These are phyloP conservation scores for Phocoena sinus DNA, from an alignment of 2,113 vertebrate species.

Conservation along the genomic window DNA sequence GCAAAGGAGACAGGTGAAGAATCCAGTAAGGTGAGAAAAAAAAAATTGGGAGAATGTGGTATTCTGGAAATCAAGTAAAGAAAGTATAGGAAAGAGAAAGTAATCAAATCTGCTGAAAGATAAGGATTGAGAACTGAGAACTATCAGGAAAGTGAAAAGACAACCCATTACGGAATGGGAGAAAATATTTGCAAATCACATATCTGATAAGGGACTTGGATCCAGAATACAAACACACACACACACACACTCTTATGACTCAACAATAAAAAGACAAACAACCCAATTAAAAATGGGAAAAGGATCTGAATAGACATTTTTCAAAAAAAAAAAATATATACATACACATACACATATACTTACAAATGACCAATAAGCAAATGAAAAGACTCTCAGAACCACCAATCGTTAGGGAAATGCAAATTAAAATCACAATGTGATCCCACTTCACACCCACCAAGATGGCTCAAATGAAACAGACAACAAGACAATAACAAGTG, in stretches of 20 bases:
- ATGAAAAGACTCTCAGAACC: neutral
- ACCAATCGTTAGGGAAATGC: neutral
- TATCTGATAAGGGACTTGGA: neutral
- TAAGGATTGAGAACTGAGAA: neutral
- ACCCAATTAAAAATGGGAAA: neutral
- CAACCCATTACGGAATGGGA: neutral
- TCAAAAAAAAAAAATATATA: neutral
- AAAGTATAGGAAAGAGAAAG: neutral
- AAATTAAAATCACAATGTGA: neutral
- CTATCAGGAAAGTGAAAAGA: neutral
- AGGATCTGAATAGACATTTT: neutral
- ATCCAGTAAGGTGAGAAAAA: neutral
- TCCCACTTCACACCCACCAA: neutral
- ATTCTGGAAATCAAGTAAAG: slow-evolving; percentile 2
- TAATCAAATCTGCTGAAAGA: neutral
- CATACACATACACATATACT: no score
- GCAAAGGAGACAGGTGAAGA: neutral
- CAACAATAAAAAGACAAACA: neutral
- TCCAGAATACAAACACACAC: neutral
- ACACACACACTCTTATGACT: neutral
- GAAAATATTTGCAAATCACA: neutral
- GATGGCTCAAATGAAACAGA: neutral
- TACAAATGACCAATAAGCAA: neutral
- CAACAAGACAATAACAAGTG: neutral
- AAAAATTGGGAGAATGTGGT: neutral